Percentiles rank a stretch among this genome's conserved stretches.
Conservation (phyloP, 2,797 vertebrate genomes). For the Chelidonichthys spinosus region DNA sequence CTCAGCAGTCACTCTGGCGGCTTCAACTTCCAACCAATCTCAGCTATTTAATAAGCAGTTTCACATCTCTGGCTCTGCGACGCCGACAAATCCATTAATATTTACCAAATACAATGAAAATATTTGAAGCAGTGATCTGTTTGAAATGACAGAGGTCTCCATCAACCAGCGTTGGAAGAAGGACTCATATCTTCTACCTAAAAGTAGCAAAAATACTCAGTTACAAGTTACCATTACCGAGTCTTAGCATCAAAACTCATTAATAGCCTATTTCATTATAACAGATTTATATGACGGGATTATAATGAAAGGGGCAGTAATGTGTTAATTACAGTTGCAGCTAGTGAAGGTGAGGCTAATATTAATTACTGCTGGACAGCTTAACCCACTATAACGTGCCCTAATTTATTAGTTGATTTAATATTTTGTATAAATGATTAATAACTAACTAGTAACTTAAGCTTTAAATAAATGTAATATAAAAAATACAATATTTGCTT, state of each 20-base stretch:
- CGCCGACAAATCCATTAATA: constrained; percentile 20
- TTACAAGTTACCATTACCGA: background rate
- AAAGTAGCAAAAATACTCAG: background rate
- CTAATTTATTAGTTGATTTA: background rate
- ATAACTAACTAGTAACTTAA: background rate
- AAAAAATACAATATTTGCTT: too few species aligned
- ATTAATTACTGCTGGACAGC: background rate
- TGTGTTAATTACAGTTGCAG: background rate
- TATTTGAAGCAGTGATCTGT: background rate
- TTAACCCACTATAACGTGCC: background rate
- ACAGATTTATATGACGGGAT: background rate
- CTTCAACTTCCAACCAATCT: constrained; percentile 12
- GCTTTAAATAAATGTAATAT: background rate
- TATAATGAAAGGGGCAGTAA: background rate
- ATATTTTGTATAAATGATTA: background rate
- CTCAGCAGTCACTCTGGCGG: constrained; percentile 26
- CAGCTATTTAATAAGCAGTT: constrained; percentile 14
- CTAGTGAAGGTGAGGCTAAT: background rate
- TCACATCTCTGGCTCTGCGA: constrained; percentile 13
- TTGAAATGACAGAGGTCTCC: background rate
- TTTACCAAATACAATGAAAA: background rate
- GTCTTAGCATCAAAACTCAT: background rate
- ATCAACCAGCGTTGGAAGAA: background rate
- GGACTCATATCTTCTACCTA: background rate
- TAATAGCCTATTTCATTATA: background rate